These are phyloP conservation scores for Karalla daura DNA, from an alignment of 2,797 vertebrate species.

Conservation along the genomic window DNA sequence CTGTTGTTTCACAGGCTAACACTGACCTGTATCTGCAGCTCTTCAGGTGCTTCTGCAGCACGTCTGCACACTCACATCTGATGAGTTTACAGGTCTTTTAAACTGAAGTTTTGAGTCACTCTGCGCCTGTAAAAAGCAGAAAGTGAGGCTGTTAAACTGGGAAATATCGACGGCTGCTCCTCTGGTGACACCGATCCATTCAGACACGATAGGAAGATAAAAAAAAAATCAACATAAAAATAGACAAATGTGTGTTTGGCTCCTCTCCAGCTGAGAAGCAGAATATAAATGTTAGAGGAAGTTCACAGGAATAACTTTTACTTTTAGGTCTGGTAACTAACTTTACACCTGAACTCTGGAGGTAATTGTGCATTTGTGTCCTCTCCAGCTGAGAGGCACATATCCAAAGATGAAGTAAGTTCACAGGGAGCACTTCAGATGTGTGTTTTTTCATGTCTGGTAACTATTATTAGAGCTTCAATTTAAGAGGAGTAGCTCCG, in stretches of 20 bases:
- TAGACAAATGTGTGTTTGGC: background rate
- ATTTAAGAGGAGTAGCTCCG: background rate
- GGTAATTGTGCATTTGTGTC: too few relatives aligned
- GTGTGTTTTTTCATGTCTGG: too few relatives aligned
- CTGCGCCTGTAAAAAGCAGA: background rate
- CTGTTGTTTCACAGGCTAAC: slow-evolving; percentile 53
- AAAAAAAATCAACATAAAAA: background rate
- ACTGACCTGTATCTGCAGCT: background rate
- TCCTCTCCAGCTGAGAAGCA: too few relatives aligned
- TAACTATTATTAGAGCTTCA: background rate
- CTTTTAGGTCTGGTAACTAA: background rate
- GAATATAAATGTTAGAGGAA: too few relatives aligned
- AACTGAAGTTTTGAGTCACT: background rate
- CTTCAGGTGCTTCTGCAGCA: slow-evolving; percentile 6
- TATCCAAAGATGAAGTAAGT: too few relatives aligned
- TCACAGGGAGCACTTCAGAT: too few relatives aligned
- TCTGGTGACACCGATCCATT: background rate
- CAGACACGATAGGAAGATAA: background rate
- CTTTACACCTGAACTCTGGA: too few relatives aligned
- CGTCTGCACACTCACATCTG: too few relatives aligned
- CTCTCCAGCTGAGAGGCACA: too few relatives aligned
- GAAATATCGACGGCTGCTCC: background rate
- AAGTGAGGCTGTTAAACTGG: background rate
- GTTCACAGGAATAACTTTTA: background rate
- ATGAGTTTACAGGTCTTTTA: too few relatives aligned